Evolutionary conservation across 2,113 vertebrate genomes (phyloP).

Genomic region (Etheostoma cragini): DNA sequence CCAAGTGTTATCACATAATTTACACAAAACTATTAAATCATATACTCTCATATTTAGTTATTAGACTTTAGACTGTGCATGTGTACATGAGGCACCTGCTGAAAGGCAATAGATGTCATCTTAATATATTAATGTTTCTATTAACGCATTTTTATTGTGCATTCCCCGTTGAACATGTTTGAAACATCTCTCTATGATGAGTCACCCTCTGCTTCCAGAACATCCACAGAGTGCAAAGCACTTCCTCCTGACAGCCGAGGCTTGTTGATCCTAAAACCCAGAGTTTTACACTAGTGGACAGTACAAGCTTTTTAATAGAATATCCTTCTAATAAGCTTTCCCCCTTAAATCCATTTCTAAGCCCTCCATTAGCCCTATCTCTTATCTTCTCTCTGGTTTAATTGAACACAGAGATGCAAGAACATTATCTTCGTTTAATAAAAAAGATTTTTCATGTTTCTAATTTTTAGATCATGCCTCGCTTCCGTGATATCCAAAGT

Average conservation of each 20-base stretch:
- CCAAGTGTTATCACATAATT: constrained; percentile 22
- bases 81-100: not conserved
- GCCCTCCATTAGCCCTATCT: constrained; percentile 39
- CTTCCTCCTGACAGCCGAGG: constrained; percentile 15
- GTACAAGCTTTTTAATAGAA: constrained; percentile 24
- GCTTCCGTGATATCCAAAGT: not conserved
- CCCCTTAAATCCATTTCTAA: constrained; percentile 46
- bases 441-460: constrained; percentile 19
- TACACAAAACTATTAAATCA: constrained; percentile 22
- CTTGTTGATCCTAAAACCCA: constrained; percentile 41
- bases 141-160: constrained; percentile 12
- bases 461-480: constrained; percentile 5
- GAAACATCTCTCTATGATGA: constrained; percentile 29
- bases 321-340: constrained; percentile 31
- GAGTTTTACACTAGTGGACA: constrained; percentile 26
- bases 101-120: constrained; percentile 9
- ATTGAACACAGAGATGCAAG: constrained; percentile 21
- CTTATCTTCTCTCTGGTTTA: constrained; percentile 15
- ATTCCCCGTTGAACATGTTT: constrained; percentile 4
- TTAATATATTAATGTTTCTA: constrained; percentile 12
- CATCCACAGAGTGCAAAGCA: constrained; percentile 1
- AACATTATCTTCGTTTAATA: constrained; percentile 21
- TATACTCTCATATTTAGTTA: constrained; percentile 3
- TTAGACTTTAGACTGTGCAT: constrained; percentile 5
- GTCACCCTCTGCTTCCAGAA: constrained; percentile 15